Evolutionary conservation across 2,888 invertebrate species (phyloP).

Genomic region (Drosophila greeni): DNA sequence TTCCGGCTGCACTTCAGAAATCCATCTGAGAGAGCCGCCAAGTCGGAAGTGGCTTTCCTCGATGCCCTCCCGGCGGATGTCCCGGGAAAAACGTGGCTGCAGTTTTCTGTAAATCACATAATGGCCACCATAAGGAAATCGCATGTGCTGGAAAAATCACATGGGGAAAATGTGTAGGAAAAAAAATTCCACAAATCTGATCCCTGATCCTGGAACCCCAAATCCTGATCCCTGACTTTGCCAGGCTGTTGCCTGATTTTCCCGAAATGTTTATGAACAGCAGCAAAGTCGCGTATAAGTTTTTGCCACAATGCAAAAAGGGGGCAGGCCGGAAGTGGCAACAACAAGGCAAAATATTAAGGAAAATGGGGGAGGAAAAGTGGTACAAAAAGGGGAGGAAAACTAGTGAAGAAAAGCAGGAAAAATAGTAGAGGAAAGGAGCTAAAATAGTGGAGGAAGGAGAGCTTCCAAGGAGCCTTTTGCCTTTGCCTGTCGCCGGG

Average conservation of each 20-base stretch:
- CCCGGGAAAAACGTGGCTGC: conserved; percentile 17
- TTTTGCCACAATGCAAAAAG: conserved; percentile 23
- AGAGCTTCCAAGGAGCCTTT: conserved; percentile 26
- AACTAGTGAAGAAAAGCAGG: neutral
- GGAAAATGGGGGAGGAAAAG: neutral
- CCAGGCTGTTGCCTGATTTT: conserved; percentile 8
- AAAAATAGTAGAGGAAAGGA: neutral
- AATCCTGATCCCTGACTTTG: neutral
- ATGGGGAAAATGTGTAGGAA: no score
- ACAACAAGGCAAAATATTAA: conserved; percentile 3
- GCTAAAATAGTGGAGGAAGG: neutral
- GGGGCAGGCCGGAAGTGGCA: conserved; percentile 30
- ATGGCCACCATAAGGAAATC: conserved; percentile 69
- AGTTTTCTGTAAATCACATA: conserved; percentile 63
- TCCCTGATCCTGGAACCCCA: neutral
- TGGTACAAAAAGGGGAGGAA: neutral
- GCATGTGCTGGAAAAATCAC: conserved; percentile 53
- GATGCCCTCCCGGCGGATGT: conserved; percentile 43
- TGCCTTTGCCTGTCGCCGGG: conserved; percentile 33
- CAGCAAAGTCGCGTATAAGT: conserved; percentile 41
- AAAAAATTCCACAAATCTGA: no score
- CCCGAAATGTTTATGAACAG: conserved; percentile 56
- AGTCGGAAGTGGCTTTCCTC: conserved; percentile 44
- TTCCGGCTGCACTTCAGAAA: conserved; percentile 63
- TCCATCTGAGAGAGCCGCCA: conserved; percentile 14